A percentile compares a stretch with the other conserved stretches of the same genome.
These are phyloP conservation scores for Sipunculus nudus DNA, from an alignment of 2,888 invertebrate species.

Conservation along the genomic window DNA sequence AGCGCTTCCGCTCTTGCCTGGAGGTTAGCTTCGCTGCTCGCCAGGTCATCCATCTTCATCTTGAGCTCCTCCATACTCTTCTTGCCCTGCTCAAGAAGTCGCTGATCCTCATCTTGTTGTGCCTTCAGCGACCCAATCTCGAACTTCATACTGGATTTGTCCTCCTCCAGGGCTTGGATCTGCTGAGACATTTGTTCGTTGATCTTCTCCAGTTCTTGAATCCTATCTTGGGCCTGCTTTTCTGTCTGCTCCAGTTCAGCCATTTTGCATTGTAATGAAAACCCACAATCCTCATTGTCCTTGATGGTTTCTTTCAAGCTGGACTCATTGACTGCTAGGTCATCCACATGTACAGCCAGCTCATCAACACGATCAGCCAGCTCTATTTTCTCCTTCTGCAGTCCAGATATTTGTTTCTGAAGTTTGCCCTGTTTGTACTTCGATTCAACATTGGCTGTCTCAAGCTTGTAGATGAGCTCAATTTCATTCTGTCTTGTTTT, in stretches of 20 bases:
- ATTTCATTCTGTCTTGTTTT: not conserved
- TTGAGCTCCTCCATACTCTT: slow-evolving; percentile 27
- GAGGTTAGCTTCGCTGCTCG: slow-evolving; percentile 50
- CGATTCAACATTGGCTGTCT: not conserved
- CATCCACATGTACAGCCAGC: slow-evolving; percentile 18
- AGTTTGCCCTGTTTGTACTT: slow-evolving; percentile 9
- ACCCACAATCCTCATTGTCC: slow-evolving; percentile 25
- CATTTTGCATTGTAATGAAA: slow-evolving; percentile 16
- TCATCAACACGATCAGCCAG: slow-evolving; percentile 19
- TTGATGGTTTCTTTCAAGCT: slow-evolving; percentile 27
- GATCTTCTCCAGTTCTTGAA: slow-evolving; percentile 17
- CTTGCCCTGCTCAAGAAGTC: slow-evolving; percentile 19
- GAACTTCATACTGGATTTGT: slow-evolving; percentile 46
- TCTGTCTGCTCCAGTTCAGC: slow-evolving; percentile 26
- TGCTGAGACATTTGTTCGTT: slow-evolving; percentile 29
- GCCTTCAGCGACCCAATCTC: slow-evolving; percentile 24
- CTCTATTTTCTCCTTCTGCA: slow-evolving; percentile 21
- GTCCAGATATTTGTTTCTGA: slow-evolving; percentile 22
- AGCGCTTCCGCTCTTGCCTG: slow-evolving; percentile 50
- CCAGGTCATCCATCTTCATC: slow-evolving; percentile 49
- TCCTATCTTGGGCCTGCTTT: slow-evolving; percentile 5
- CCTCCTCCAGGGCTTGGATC: slow-evolving; percentile 52
- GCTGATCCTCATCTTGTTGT: slow-evolving; percentile 4
- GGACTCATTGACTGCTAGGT: slow-evolving; percentile 24
- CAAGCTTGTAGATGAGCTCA: not conserved